phyloP scores from a whole-genome alignment of 2,113 vertebrate genomes.

The Tragulus kanchil region DNA sequence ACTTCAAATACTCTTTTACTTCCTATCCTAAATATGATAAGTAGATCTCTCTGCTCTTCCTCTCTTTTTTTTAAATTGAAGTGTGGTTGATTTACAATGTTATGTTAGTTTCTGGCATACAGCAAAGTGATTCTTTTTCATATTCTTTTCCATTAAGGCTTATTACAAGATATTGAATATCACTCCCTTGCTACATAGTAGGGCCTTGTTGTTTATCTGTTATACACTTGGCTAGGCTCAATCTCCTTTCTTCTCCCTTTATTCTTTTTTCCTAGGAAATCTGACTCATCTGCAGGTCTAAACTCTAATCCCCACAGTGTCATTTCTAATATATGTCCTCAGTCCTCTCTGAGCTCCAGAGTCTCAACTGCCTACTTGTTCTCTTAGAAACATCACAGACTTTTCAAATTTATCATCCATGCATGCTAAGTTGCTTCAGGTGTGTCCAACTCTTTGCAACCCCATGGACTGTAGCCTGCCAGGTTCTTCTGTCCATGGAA shows the following conservation, averaged over 20 bases:
- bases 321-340: neutral
- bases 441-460: neutral
- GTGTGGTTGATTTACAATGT: too few relatives aligned
- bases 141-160: too few relatives aligned
- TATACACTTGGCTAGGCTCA: neutral
- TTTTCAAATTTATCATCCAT: neutral
- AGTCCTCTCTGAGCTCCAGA: neutral
- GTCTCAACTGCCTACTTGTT: neutral
- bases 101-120: too few relatives aligned
- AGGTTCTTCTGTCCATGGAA: neutral
- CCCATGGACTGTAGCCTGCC: neutral
- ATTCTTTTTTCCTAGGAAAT: neutral
- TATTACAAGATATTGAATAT: too few relatives aligned
- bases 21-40: neutral
- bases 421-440: neutral
- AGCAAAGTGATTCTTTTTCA: too few relatives aligned
- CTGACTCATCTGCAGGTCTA: neutral
- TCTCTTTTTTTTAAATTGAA: too few relatives aligned
- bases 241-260: neutral
- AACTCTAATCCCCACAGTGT: neutral
- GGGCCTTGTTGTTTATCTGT: too few relatives aligned
- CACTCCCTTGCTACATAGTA: too few relatives aligned
- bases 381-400: neutral
- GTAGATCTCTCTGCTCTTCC: neutral
- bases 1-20: conserved; percentile 25